Evolutionary conservation across 2,113 vertebrate species (phyloP), one percentile per base, ranked within the genome.

Genomic region (Perca flavescens): DNA sequence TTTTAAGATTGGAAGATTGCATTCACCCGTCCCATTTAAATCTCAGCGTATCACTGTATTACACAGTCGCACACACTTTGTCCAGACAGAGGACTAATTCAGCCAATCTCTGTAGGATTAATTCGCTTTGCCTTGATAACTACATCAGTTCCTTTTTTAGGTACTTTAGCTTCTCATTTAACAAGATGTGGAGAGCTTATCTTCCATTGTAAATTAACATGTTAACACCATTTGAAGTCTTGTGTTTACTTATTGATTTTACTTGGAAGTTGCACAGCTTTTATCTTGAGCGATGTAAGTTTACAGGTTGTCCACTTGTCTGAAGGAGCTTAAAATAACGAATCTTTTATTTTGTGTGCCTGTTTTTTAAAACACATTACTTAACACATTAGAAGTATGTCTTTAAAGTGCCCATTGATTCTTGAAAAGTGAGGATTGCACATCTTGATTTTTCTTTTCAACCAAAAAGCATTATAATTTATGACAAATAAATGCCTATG

Each of bases 171-270:
- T 85, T 87, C 58, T 83, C 81, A 81, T 89, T 90, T 84, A 90
- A 86, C 86, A 68, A 25, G 77, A 75, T 72, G 62, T 67, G 54
- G 15, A 36, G 77, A 47, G 80, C 83, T 92, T 92, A 93, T 93
- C 91, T 75, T 50, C 34, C 14, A 46, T 82, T 86, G 82, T 87
- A 89, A 89, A 90, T 90, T 81, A 83, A 68, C 72, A 77, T 79
- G 84, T 90, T 87, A 83, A 91, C 88, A 87, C 71, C 4, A 31
- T 60, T 86, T 82, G 58, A 80, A 88, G 91, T 82, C 88, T 76
- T 69, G 57, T 67, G 53, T 69, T 89, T 77, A 47, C 40, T 76
- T 79, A 93, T 91, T 84, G 90, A 90, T 90, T 86, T 68, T 63
- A 13, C 43, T 53, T 19, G 28, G 83, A 63, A 28, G 67, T 67